phyloP scores from a whole-genome alignment of 2,797 vertebrate species.

The Peromyscus aztecus region DNA sequence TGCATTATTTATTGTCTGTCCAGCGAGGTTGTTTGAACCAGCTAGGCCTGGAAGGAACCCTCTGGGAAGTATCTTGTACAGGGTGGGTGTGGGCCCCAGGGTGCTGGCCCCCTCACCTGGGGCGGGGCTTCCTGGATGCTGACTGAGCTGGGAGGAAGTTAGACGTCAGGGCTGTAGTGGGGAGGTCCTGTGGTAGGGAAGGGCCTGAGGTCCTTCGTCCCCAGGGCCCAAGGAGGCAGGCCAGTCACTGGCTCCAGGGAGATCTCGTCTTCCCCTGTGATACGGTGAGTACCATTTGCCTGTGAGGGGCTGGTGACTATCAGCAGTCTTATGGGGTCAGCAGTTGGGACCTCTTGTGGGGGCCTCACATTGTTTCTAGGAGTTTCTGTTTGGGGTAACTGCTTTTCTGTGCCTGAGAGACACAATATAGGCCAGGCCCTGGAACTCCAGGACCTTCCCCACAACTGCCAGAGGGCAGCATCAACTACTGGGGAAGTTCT shows the following conservation, averaged over 20 bases:
- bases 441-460: constrained; percentile 45
- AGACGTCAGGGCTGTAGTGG: background rate
- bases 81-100: background rate
- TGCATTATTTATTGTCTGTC: constrained; percentile 92
- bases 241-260: background rate
- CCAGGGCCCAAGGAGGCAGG: constrained; percentile 2
- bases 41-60: constrained; percentile 2
- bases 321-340: background rate
- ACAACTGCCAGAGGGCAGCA: constrained; percentile 55
- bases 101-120: constrained; percentile 36
- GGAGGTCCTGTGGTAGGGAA: constrained; percentile 40
- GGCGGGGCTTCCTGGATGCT: constrained; percentile 77
- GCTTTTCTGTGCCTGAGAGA: background rate
- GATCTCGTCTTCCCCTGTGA: background rate
- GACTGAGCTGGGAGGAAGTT: constrained; percentile 72
- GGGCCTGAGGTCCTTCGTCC: constrained; percentile 14
- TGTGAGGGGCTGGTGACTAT: background rate
- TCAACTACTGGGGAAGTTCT: constrained; percentile 44
- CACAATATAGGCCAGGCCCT: background rate
- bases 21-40: constrained; percentile 55
- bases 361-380: background rate
- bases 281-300: constrained; percentile 66
- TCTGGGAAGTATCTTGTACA: background rate
- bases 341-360: background rate
- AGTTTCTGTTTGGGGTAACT: background rate